Evolutionary conservation across 2,888 invertebrate species (phyloP), one percentile per base, ranked within the genome.

Genomic region (Fragum sueziense): DNA sequence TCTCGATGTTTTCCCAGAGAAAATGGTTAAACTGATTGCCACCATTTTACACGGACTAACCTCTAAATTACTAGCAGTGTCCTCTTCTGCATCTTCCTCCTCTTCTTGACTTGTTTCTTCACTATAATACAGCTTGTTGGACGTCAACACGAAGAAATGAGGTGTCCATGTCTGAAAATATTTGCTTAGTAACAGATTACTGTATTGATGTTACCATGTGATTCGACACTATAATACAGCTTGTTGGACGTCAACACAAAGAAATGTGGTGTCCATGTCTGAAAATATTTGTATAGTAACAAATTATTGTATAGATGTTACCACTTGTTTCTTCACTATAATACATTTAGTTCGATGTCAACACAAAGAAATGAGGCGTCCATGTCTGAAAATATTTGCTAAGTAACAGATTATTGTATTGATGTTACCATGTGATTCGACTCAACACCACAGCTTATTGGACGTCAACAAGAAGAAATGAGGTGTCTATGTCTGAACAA

Each of bases 381-480:
- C 98, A 99, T 80, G 96, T 61, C 61, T 61, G 61, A 29, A 61
- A 57, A 6, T 7, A 37, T 37, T n/a, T n/a, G n/a, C n/a, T n/a
- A n/a, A n/a, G n/a, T n/a, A n/a, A n/a, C n/a, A n/a, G n/a, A n/a
- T n/a, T n/a, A n/a, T n/a, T n/a, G n/a, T n/a, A n/a, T n/a, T n/a
- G 37, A 37, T 37, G 37, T 14, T 37, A 37, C 14, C 37, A 37
- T 37, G 37, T 37, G 37, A 37, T 37, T 37, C 37, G 7, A 9
- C 37, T 9, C 6, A 9, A 37, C 14, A 37, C 6, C 14, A 97
- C 65, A 99, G 94, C 92, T 97, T 97, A 52, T 95, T 96, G 84
- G 97, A 96, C 0, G 97, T 98, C 47, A 99, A 94, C 22, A 98
- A 97, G 92, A 98, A 98, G 90, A 97, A 97, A 93, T 98, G 98